Percentiles rank a stretch among this genome's conserved stretches.
Evolutionary conservation across 2,888 invertebrate genomes (phyloP).

Genomic region (Leucozona laternaria): DNA sequence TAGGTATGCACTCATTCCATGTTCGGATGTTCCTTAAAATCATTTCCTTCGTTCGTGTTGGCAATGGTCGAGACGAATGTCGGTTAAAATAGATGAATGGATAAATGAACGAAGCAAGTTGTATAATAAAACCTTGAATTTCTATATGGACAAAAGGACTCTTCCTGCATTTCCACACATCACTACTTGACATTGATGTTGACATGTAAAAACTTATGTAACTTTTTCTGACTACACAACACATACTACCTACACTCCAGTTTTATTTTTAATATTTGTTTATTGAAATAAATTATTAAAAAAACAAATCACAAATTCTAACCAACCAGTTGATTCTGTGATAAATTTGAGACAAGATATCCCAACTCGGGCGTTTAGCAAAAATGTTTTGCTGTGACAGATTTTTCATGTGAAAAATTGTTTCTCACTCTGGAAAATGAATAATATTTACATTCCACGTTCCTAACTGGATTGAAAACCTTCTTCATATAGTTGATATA

Average conservation of each 20-base stretch:
- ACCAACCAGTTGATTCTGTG: neutral
- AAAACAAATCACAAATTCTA: neutral
- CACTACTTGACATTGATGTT: neutral
- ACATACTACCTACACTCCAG: neutral
- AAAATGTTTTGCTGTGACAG: neutral
- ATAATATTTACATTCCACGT: neutral
- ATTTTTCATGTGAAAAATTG: neutral
- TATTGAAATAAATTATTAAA: neutral
- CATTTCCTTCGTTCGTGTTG: neutral
- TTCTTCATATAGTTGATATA: neutral
- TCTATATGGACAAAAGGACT: neutral
- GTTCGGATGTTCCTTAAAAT: neutral
- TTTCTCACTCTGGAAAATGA: neutral
- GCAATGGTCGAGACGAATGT: neutral
- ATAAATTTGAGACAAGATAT: neutral
- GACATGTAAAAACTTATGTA: neutral
- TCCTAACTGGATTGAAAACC: neutral
- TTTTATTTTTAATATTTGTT: neutral
- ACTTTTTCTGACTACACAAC: neutral
- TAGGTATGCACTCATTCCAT: neutral
- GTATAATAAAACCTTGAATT: neutral
- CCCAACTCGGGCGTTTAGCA: neutral
- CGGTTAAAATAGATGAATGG: neutral
- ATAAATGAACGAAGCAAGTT: constrained; percentile 7
- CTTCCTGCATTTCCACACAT: neutral